These are phyloP conservation scores for Channa argus DNA, from an alignment of 2,113 vertebrate genomes.

Conservation along the genomic window DNA sequence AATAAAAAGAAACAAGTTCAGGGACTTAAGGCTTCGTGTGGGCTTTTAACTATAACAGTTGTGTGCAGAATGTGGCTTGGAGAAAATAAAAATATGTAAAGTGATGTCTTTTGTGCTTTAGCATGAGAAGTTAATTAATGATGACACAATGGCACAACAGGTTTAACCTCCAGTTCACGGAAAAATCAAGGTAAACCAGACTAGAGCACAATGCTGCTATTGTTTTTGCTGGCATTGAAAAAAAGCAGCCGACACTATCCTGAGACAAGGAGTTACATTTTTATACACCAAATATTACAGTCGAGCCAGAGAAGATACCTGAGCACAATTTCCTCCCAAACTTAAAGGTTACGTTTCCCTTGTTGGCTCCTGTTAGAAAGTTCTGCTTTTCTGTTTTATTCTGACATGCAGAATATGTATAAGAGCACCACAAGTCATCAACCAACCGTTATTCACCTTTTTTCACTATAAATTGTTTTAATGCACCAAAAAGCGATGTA, in stretches of 20 bases:
- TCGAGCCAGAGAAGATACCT: neutral
- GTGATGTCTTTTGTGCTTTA: neutral
- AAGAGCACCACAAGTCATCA: neutral
- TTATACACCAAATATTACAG: neutral
- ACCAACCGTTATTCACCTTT: neutral
- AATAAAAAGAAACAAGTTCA: constrained; percentile 5
- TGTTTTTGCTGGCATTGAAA: constrained; percentile 22
- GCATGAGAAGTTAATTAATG: constrained; percentile 8
- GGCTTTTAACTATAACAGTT: neutral
- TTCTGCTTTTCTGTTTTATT: neutral
- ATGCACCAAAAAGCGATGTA: too few relatives aligned
- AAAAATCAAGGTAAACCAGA: constrained; percentile 4
- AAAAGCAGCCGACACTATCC: neutral
- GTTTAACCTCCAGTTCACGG: constrained; percentile 46
- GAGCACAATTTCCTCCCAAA: neutral
- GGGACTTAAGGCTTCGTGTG: neutral
- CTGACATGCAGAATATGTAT: accelerated
- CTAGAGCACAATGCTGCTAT: constrained; percentile 29
- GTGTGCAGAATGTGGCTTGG: too few relatives aligned
- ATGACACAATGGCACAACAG: constrained; percentile 48
- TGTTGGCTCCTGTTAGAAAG: neutral
- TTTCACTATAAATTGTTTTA: too few relatives aligned
- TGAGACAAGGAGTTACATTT: neutral
- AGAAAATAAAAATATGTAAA: neutral
- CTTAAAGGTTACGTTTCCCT: neutral